phyloP scores from a whole-genome alignment of 2,113 vertebrate genomes.

The Anas platyrhynchos region DNA sequence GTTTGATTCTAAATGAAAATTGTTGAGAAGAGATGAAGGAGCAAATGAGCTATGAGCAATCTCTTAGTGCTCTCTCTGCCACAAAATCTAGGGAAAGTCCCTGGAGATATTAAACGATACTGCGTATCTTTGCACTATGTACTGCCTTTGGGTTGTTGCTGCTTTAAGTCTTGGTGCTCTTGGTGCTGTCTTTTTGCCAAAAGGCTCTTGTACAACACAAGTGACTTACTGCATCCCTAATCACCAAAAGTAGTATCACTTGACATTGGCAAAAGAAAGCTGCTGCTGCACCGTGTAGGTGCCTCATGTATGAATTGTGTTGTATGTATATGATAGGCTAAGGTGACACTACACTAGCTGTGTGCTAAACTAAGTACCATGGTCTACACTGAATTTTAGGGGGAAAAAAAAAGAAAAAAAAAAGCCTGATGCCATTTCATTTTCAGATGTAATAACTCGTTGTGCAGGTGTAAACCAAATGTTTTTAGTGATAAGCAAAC shows the following conservation, averaged over 20 bases:
- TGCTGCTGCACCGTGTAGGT: background rate
- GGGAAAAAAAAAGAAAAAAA: background rate
- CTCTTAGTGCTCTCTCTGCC: constrained; percentile 47
- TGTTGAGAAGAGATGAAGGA: constrained; percentile 55
- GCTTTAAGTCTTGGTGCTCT: constrained; percentile 48
- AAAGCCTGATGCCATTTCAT: background rate
- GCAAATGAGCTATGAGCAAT: constrained; percentile 66
- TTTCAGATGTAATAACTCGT: background rate
- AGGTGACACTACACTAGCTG: background rate
- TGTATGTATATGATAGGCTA: background rate
- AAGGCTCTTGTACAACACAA: constrained; percentile 9
- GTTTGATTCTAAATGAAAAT: constrained; percentile 68
- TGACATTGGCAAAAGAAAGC: background rate
- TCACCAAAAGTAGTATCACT: constrained; percentile 11
- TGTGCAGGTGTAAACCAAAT: background rate
- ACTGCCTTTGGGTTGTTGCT: constrained; percentile 51
- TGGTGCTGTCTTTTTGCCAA: constrained; percentile 39
- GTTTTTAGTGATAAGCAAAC: constrained; percentile 4
- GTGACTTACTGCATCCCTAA: background rate
- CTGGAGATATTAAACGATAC: constrained; percentile 57
- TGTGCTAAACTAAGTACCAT: background rate
- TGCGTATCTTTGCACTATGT: constrained; percentile 40
- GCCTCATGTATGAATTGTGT: background rate
- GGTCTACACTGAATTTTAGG: background rate
- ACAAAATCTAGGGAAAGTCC: constrained; percentile 65